These are phyloP conservation scores for Mustela lutreola DNA, from an alignment of 2,113 vertebrate species.

Conservation along the genomic window DNA sequence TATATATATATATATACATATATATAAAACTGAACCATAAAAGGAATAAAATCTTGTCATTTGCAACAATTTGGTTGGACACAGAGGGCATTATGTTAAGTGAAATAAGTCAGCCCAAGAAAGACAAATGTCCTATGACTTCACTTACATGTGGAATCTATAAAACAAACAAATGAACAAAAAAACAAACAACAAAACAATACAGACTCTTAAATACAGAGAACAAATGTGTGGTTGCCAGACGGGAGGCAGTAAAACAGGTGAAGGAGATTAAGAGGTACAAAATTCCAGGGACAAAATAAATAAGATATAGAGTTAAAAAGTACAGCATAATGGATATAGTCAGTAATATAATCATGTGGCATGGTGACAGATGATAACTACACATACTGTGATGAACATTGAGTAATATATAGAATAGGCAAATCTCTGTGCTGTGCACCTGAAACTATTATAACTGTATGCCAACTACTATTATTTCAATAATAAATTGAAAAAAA, in stretches of 20 bases:
- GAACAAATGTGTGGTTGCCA: not conserved
- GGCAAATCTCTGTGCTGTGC: not conserved
- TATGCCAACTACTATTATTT: not conserved
- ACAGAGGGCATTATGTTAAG: not conserved
- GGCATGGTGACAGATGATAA: not conserved
- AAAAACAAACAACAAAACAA: not conserved
- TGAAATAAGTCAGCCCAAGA: not conserved
- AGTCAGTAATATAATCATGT: not conserved
- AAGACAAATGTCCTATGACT: not conserved
- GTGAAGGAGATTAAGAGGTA: not conserved
- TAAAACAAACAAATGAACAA: not conserved
- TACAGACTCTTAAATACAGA: not conserved
- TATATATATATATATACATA: no score
- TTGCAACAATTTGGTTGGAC: not conserved
- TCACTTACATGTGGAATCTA: not conserved
- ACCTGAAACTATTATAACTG: not conserved
- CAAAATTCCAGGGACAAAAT: not conserved
- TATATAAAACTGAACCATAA: not conserved
- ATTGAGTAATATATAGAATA: not conserved
- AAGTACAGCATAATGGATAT: not conserved
- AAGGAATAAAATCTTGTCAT: not conserved
- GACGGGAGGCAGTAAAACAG: not conserved
- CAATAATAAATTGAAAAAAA: not conserved
- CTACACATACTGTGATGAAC: not conserved
- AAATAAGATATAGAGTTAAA: not conserved